A percentile compares a stretch with the other conserved stretches of the same genome.
These are phyloP conservation scores for Mya arenaria DNA, from an alignment of 1,140 invertebrate species.

Conservation along the genomic window DNA sequence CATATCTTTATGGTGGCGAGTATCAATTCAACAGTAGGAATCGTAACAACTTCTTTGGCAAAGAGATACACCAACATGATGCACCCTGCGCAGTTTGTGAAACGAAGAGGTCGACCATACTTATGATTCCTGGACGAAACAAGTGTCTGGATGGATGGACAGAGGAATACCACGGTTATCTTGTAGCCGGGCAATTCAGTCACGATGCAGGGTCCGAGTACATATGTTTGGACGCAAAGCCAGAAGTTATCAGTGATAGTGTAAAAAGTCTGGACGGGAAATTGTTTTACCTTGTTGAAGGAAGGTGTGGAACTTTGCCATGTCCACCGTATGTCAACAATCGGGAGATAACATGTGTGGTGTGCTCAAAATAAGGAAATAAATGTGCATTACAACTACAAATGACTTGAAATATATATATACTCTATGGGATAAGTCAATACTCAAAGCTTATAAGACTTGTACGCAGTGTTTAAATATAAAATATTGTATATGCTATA, in stretches of 20 bases:
- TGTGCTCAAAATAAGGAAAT: slow-evolving; percentile 12
- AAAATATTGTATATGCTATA: no score
- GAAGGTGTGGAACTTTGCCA: slow-evolving; percentile 17
- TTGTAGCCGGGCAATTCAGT: neutral
- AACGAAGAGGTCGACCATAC: neutral
- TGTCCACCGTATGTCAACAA: slow-evolving; percentile 40
- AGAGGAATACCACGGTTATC: slow-evolving; percentile 36
- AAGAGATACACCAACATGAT: neutral
- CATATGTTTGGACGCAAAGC: slow-evolving; percentile 38
- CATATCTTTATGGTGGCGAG: slow-evolving; percentile 6
- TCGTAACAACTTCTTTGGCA: neutral
- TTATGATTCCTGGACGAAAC: slow-evolving; percentile 53
- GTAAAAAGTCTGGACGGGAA: neutral
- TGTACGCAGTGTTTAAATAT: no score
- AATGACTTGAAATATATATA: no score
- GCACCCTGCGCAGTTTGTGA: slow-evolving; percentile 56
- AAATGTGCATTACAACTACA: no score
- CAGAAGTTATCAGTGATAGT: neutral
- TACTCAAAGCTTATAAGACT: no score
- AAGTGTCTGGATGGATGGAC: slow-evolving; percentile 49
- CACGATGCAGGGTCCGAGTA: slow-evolving; percentile 12
- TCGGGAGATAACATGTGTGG: slow-evolving; percentile 25
- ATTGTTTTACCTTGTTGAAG: slow-evolving; percentile 25
- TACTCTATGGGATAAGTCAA: no score
- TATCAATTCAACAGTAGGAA: neutral